These are phyloP conservation scores for Drosophila meridiana DNA, from an alignment of 2,888 invertebrate genomes.

Conservation along the genomic window DNA sequence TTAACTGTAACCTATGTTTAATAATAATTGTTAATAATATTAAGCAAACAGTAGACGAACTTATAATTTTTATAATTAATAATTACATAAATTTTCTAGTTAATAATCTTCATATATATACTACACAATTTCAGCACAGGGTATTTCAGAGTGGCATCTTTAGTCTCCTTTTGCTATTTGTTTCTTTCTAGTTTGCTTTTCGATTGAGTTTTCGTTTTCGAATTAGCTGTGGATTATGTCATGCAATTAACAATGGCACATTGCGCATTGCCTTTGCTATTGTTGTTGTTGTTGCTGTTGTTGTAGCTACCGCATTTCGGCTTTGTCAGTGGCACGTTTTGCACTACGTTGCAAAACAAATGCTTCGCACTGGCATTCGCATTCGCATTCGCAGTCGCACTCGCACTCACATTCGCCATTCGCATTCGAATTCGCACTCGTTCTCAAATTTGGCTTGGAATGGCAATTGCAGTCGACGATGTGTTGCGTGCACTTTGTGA, in stretches of 20 bases:
- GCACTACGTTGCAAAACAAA: slow-evolving; percentile 48
- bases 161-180: not conserved
- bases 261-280: slow-evolving; percentile 52
- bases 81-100: too few relatives aligned
- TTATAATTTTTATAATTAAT: too few relatives aligned
- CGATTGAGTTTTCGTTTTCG: slow-evolving; percentile 76
- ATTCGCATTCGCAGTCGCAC: not conserved
- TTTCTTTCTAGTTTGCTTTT: slow-evolving; percentile 44
- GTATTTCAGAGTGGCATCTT: slow-evolving; percentile 19
- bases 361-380: slow-evolving; percentile 20
- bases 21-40: too few relatives aligned
- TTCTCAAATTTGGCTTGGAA: slow-evolving; percentile 33
- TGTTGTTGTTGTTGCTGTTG: slow-evolving; percentile 18
- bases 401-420: slow-evolving; percentile 49
- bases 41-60: too few relatives aligned
- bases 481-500: slow-evolving; percentile 69
- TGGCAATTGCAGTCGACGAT: slow-evolving; percentile 46
- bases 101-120: not conserved
- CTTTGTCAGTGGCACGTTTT: slow-evolving; percentile 72
- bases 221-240: slow-evolving; percentile 77
- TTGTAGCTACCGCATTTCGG: slow-evolving; percentile 52
- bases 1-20: too few relatives aligned
- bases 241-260: slow-evolving; percentile 79
- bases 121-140: not conserved
- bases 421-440: slow-evolving; percentile 52